A percentile compares a stretch with the other conserved stretches of the same genome.
These are phyloP conservation scores for Paedocypris micromegethes DNA, from an alignment of 2,797 vertebrate genomes.

Conservation along the genomic window DNA sequence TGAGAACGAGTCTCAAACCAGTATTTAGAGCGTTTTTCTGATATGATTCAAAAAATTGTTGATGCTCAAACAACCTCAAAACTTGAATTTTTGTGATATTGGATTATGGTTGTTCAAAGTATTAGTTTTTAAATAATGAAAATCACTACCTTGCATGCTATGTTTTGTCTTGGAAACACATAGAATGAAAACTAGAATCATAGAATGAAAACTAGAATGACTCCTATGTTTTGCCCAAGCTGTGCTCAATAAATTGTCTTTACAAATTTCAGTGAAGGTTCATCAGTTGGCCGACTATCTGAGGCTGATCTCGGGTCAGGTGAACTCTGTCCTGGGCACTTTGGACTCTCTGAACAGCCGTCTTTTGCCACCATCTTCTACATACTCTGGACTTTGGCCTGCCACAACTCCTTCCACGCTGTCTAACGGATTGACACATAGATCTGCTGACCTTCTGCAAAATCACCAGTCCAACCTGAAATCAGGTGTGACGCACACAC, in stretches of 20 bases:
- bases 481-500: slow-evolving; percentile 14
- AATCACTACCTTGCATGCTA: too few species aligned
- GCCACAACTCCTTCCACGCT: neutral
- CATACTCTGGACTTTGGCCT: slow-evolving; percentile 58
- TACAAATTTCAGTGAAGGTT: slow-evolving; percentile 67
- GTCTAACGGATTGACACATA: slow-evolving; percentile 47
- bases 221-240: neutral
- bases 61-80: too few species aligned
- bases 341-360: slow-evolving; percentile 52
- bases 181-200: too few species aligned
- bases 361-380: slow-evolving; percentile 14
- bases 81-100: too few species aligned
- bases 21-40: too few species aligned
- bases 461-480: neutral
- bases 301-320: slow-evolving; percentile 78
- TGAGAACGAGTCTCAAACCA: too few species aligned
- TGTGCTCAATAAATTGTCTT: slow-evolving; percentile 1
- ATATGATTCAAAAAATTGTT: too few species aligned
- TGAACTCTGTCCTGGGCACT: slow-evolving; percentile 71
- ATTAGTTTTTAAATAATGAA: too few species aligned
- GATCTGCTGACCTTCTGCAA: slow-evolving; percentile 3
- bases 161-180: too few species aligned
- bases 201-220: too few species aligned
- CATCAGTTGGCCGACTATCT: slow-evolving; percentile 75
- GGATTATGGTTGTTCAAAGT: too few species aligned